phyloP scores from a whole-genome alignment of 1,140 invertebrate species.

The Sipha flava region DNA sequence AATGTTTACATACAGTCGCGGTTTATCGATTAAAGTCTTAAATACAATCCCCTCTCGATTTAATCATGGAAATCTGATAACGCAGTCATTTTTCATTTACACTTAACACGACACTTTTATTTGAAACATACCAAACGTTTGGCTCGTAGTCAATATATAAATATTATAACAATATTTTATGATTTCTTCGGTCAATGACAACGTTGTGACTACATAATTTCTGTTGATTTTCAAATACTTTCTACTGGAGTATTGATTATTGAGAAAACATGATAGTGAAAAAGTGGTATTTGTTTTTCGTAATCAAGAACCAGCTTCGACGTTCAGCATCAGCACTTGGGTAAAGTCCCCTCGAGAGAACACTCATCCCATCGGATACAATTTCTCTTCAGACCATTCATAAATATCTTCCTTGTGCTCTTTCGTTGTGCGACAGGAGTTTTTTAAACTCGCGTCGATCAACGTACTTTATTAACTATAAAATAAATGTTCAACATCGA shows the following conservation, averaged over 20 bases:
- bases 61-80: no score
- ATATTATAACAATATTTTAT: no score
- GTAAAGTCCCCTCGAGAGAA: background rate
- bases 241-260: background rate
- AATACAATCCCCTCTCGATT: no score
- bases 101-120: no score
- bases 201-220: no score
- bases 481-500: background rate
- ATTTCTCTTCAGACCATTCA: background rate
- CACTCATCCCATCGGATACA: background rate
- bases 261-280: background rate
- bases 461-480: background rate
- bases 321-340: background rate
- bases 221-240: background rate
- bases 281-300: background rate
- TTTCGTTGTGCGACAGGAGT: background rate
- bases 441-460: background rate
- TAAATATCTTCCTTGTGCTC: background rate
- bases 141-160: no score
- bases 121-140: no score
- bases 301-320: background rate
- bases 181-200: no score
- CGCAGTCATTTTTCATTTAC: no score
- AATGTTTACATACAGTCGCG: no score
- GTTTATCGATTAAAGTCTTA: no score